A percentile compares a stretch with the other conserved stretches of the same genome.
Evolutionary conservation across 2,888 invertebrate species (phyloP).

Genomic region (Torymus auratus): DNA sequence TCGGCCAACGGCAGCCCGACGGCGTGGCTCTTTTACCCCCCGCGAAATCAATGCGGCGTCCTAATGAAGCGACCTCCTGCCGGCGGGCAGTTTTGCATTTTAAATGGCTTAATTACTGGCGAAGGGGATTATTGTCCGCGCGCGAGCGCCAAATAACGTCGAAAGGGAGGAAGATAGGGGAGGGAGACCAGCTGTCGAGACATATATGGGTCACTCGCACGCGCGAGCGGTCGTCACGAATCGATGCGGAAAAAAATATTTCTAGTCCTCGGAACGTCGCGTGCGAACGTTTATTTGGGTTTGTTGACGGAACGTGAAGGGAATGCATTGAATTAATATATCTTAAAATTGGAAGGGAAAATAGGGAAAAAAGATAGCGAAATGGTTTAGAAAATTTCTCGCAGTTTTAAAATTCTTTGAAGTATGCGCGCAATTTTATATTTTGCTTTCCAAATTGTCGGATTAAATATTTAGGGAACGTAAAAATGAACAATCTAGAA

Average conservation of each 20-base stretch:
- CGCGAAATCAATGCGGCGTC: not conserved
- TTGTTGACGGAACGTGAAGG: not conserved
- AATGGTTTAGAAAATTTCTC: no score
- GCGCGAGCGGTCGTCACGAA: no score
- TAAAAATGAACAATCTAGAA: no score
- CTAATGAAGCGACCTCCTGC: constrained; percentile 48
- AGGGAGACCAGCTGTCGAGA: no score
- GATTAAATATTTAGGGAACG: no score
- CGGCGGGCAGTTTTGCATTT: constrained; percentile 43
- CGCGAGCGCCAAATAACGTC: constrained; percentile 4
- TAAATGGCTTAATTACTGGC: constrained; percentile 49
- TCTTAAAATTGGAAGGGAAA: not conserved
- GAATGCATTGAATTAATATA: not conserved
- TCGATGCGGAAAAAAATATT: no score
- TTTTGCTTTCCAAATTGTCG: no score
- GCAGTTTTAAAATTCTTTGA: no score
- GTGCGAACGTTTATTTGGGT: not conserved
- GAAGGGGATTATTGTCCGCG: constrained; percentile 33
- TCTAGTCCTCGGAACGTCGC: no score
- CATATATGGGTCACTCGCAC: no score
- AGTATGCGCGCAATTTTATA: no score
- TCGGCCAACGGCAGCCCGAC: not conserved
- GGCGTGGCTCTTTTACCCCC: not conserved
- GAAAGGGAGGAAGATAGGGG: not conserved
- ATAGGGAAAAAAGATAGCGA: no score